Conservation (phyloP, 2,888 invertebrate genomes). For the Nemurella pictetii region DNA sequence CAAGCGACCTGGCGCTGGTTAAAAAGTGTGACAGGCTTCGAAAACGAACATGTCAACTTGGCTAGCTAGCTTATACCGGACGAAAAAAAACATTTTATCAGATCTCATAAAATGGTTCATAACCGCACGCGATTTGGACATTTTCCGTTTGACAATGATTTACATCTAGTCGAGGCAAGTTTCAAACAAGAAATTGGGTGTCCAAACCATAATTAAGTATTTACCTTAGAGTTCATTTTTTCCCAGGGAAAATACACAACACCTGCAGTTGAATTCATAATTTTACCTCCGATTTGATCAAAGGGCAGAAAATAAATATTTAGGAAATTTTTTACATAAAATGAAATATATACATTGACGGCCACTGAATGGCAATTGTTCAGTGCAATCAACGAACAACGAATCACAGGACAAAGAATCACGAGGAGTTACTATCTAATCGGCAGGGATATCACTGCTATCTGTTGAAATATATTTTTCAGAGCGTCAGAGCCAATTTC, state of each 20-base stretch:
- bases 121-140: not conserved
- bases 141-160: not conserved
- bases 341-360: not conserved
- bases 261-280: not conserved
- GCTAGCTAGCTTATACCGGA: too few relatives aligned
- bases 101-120: not conserved
- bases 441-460: not conserved
- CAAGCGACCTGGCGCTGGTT: too few relatives aligned
- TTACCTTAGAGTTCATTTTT: not conserved
- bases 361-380: not conserved
- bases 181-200: not conserved
- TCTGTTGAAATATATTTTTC: not conserved
- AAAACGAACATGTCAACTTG: not conserved
- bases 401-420: not conserved
- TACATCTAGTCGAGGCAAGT: too few relatives aligned
- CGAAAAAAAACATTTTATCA: not conserved
- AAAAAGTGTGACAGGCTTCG: not conserved
- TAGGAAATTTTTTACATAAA: not conserved
- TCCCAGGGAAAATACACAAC: not conserved
- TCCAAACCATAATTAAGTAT: not conserved
- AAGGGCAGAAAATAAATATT: not conserved
- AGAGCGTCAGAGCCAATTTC: not conserved
- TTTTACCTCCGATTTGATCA: not conserved
- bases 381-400: not conserved
- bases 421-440: not conserved